Conservation (phyloP, 2,888 invertebrate species). For the Nemotelus pantherinus region DNA sequence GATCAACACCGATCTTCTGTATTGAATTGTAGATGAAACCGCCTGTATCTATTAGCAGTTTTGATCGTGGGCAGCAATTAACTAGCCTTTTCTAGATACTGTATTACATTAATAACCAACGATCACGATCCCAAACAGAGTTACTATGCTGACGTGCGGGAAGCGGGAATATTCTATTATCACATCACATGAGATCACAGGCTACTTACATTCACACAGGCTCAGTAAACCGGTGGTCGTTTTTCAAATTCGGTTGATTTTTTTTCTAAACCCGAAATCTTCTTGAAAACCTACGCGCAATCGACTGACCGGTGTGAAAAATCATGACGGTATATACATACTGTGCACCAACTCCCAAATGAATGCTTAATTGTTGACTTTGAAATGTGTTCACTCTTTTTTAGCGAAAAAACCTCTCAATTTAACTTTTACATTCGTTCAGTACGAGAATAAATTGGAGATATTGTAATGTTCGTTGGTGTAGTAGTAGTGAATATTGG, state of each 20-base stretch:
- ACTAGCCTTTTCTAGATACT: constrained; percentile 22
- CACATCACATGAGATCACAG: constrained; percentile 13
- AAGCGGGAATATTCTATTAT: background rate
- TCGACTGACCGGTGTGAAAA: constrained; percentile 26
- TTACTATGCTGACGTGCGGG: background rate
- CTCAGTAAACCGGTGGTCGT: background rate
- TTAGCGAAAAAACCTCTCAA: too few relatives aligned
- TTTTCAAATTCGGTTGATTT: background rate
- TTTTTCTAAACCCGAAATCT: background rate
- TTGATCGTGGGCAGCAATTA: constrained; percentile 26
- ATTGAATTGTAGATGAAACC: constrained; percentile 1
- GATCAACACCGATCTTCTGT: constrained; percentile 10
- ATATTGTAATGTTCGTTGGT: too few relatives aligned
- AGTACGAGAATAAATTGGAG: too few relatives aligned
- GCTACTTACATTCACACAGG: background rate
- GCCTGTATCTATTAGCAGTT: background rate
- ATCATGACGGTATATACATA: background rate
- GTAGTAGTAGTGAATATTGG: too few relatives aligned
- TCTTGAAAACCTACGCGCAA: constrained; percentile 17
- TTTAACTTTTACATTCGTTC: too few relatives aligned
- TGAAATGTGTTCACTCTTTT: background rate
- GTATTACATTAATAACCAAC: background rate
- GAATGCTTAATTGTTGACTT: constrained; percentile 15
- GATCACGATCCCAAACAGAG: constrained; percentile 8
- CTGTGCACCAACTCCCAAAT: background rate